Conservation (phyloP, 2,113 vertebrate species). For the Rhegmatorhina hoffmannsi region DNA sequence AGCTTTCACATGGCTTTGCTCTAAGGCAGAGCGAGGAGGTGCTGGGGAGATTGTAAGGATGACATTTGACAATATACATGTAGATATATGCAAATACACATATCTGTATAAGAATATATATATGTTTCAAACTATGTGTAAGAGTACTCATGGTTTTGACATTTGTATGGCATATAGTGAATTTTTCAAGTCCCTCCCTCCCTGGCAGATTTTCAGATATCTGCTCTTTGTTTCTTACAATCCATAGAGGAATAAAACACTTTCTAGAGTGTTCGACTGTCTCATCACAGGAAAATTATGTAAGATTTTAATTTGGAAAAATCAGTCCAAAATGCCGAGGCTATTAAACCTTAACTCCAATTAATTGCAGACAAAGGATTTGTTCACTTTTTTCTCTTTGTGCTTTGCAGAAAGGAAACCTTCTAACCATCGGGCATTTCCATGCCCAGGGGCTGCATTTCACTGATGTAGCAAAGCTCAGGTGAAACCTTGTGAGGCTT, state of each 20-base stretch:
- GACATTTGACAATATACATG: fast-evolving
- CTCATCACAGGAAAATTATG: neutral
- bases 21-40: neutral
- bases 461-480: neutral
- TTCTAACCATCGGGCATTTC: neutral
- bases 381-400: neutral
- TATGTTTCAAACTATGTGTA: neutral
- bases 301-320: neutral
- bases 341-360: neutral
- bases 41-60: neutral
- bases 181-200: neutral
- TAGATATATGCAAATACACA: neutral
- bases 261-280: neutral
- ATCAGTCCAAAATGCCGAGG: neutral
- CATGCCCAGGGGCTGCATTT: neutral
- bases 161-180: neutral
- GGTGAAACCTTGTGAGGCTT: neutral
- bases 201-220: neutral
- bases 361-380: neutral
- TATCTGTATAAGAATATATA: fast-evolving
- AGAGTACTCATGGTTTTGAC: fast-evolving
- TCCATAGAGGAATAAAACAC: neutral
- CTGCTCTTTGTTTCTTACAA: neutral
- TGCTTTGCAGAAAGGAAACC: neutral
- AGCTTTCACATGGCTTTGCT: fast-evolving